phyloP scores from a whole-genome alignment of 2,888 invertebrate species.

The Rhingia campestris region DNA sequence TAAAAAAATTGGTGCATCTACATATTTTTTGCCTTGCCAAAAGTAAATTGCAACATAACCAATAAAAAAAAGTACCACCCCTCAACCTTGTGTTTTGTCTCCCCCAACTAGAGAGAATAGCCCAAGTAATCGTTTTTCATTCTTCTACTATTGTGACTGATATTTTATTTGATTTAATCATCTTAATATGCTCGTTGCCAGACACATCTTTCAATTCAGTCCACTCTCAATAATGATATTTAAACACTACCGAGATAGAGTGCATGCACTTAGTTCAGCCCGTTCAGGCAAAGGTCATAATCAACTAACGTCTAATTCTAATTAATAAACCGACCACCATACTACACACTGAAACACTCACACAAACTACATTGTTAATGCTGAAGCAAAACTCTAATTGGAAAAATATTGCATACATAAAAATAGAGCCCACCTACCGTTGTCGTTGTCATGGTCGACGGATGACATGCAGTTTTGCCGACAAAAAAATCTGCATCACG shows the following conservation, averaged over 20 bases:
- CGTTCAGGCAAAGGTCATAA: constrained; percentile 58
- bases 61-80: too few species aligned
- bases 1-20: too few species aligned
- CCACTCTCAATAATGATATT: constrained; percentile 36
- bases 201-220: constrained; percentile 19
- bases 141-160: neutral
- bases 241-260: constrained; percentile 18
- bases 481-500: constrained; percentile 35
- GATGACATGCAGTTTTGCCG: neutral
- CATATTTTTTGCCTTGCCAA: too few species aligned
- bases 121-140: neutral
- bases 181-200: neutral
- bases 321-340: constrained; percentile 48
- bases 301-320: constrained; percentile 52
- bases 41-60: too few species aligned
- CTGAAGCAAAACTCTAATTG: constrained; percentile 39
- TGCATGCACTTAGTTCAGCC: constrained; percentile 43
- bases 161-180: constrained; percentile 29
- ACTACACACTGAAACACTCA: neutral
- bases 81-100: too few species aligned
- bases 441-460: neutral
- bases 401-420: constrained; percentile 32
- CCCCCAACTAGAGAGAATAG: too few species aligned
- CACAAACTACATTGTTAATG: constrained; percentile 5
- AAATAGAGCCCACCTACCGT: constrained; percentile 36